phyloP scores from a whole-genome alignment of 2,797 vertebrate genomes.

The Eupleurogrammus muticus region DNA sequence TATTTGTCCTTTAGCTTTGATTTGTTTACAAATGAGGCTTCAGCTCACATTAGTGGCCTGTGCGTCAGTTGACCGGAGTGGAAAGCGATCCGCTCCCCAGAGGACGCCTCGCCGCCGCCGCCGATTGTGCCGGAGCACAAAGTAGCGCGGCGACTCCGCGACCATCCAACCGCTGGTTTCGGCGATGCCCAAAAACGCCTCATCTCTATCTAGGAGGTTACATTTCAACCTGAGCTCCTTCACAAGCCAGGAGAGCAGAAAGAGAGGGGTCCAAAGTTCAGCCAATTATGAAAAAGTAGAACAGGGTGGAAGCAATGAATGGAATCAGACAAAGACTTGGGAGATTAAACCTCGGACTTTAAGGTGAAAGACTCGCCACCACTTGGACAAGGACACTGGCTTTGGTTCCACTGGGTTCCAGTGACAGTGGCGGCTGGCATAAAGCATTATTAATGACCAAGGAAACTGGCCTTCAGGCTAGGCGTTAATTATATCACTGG shows the following conservation, averaged over 20 bases:
- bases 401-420: conserved; percentile 78
- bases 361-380: conserved; percentile 72
- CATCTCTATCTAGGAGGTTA: conserved; percentile 5
- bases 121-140: conserved; percentile 13
- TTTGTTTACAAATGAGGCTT: conserved; percentile 68
- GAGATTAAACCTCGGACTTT: conserved; percentile 57
- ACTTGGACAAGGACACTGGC: conserved; percentile 79
- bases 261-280: conserved; percentile 24
- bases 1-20: conserved; percentile 66
- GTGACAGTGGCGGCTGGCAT: conserved; percentile 80
- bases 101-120: conserved; percentile 21
- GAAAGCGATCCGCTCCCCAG: conserved; percentile 23
- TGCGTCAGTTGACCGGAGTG: conserved; percentile 28
- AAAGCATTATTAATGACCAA: conserved; percentile 86
- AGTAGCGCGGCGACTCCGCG: conserved; percentile 3
- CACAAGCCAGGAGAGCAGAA: conserved; percentile 13
- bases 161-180: neutral
- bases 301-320: conserved; percentile 33
- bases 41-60: conserved; percentile 43
- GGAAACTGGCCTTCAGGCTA: conserved; percentile 83
- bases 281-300: conserved; percentile 51
- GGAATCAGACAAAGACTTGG: conserved; percentile 56
- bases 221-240: conserved; percentile 8
- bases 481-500: conserved; percentile 86
- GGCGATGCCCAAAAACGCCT: neutral